Evolutionary conservation across 2,113 vertebrate genomes (phyloP).

Genomic region (Phalacrocorax brasilianus): DNA sequence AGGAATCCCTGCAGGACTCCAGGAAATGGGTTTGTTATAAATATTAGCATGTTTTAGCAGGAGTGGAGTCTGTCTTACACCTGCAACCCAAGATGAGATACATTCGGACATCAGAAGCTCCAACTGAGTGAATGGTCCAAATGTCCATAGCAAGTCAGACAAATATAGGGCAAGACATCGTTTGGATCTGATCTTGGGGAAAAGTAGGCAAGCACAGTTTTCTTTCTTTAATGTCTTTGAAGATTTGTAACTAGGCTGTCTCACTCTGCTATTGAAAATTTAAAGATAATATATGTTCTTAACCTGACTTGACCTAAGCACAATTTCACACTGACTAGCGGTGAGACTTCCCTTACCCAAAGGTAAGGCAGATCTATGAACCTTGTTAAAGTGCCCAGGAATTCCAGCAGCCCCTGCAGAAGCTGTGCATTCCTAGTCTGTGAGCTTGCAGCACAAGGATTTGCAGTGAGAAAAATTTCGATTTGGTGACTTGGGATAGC

Average conservation of each 20-base stretch:
- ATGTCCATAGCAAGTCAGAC: background rate
- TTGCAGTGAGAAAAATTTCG: background rate
- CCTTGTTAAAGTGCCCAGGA: background rate
- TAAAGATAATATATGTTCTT: background rate
- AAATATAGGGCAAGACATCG: background rate
- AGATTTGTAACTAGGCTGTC: background rate
- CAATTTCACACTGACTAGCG: fast-evolving
- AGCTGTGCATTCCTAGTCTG: background rate
- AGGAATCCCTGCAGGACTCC: background rate
- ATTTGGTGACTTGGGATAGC: background rate
- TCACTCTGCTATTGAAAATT: background rate
- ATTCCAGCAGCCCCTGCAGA: background rate
- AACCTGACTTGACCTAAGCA: background rate
- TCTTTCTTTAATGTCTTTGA: background rate
- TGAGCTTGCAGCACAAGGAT: background rate
- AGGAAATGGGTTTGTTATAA: background rate
- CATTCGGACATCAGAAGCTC: background rate
- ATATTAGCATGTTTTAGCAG: background rate
- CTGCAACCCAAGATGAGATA: background rate
- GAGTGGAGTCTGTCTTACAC: background rate
- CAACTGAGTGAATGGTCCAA: background rate
- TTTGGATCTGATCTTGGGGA: background rate
- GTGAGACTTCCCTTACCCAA: background rate
- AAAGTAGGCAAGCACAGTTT: background rate
- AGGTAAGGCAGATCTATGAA: background rate